Percentiles rank a stretch among this genome's conserved stretches.
Evolutionary conservation across 2,113 vertebrate genomes (phyloP).

Genomic region (Axis porcinus): DNA sequence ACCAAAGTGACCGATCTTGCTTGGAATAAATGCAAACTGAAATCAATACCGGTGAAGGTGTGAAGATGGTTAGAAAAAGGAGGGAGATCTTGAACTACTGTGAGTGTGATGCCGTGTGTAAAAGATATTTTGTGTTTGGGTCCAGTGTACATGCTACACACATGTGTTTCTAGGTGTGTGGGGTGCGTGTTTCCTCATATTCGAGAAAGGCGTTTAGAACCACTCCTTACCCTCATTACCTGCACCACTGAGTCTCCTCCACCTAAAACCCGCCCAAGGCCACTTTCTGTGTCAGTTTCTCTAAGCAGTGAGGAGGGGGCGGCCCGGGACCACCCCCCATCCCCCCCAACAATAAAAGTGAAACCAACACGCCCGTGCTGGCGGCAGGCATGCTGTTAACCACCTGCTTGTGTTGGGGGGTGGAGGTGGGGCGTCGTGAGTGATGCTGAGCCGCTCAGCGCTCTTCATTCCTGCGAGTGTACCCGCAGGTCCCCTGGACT

Average conservation of each 20-base stretch:
- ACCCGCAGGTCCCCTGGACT: not conserved
- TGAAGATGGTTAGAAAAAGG: not conserved
- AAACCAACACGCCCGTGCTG: rapidly evolving
- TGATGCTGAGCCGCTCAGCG: not conserved
- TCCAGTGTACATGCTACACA: not conserved
- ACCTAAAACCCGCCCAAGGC: not conserved
- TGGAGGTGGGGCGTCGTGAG: not conserved
- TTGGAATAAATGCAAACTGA: not conserved
- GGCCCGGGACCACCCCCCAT: too few species aligned
- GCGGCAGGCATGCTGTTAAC: rapidly evolving
- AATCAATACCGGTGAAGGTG: not conserved
- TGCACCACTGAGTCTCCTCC: not conserved
- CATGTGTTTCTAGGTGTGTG: not conserved
- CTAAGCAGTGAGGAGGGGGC: not conserved
- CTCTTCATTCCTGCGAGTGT: not conserved
- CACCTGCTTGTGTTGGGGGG: not conserved
- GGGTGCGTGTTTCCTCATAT: too few species aligned
- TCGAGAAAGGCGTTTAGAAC: not conserved
- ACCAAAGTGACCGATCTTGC: not conserved
- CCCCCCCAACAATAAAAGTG: too few species aligned
- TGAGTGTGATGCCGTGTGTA: not conserved
- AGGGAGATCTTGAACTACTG: not conserved
- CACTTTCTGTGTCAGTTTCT: rapidly evolving
- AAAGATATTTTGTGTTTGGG: not conserved
- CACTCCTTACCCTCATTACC: not conserved